A percentile compares a stretch with the other conserved stretches of the same genome.
phyloP scores from a whole-genome alignment of 2,888 invertebrate genomes.

The Hirtodrosophila cameraria region DNA sequence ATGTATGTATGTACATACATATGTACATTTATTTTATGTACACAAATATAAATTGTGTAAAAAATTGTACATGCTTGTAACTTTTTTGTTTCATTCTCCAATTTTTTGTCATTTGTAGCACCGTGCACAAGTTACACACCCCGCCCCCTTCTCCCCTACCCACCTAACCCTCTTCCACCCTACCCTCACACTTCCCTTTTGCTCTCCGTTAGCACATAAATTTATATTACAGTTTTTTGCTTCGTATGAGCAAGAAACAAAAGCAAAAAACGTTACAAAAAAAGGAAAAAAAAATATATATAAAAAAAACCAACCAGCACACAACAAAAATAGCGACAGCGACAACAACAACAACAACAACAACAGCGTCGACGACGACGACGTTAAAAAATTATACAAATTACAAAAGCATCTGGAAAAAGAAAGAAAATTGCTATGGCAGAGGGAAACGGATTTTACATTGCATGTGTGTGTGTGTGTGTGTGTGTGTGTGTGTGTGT shows the following conservation, averaged over 20 bases:
- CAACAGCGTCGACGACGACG: conserved; percentile 45
- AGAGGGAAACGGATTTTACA: conserved; percentile 62
- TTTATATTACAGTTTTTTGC: conserved; percentile 74
- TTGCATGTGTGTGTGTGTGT: conserved; percentile 18
- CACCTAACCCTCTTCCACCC: not conserved
- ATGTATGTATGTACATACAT: conserved; percentile 10
- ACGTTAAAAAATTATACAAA: conserved; percentile 77
- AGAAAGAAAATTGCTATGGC: conserved; percentile 59
- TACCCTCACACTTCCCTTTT: conserved; percentile 24
- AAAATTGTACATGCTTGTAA: conserved; percentile 37
- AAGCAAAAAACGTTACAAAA: conserved; percentile 60
- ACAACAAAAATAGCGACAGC: conserved; percentile 35
- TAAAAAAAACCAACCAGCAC: conserved; percentile 35
- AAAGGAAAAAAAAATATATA: conserved; percentile 20
- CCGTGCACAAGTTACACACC: conserved; percentile 34
- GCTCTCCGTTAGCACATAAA: conserved; percentile 61
- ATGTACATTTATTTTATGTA: not conserved
- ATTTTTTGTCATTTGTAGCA: conserved; percentile 40
- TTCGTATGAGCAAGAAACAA: conserved; percentile 57
- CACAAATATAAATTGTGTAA: conserved; percentile 47
- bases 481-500: not conserved
- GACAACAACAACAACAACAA: conserved; percentile 21
- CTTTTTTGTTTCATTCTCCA: conserved; percentile 40
- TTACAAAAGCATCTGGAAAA: conserved; percentile 70
- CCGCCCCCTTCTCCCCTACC: not conserved